Conservation (phyloP, 1,140 invertebrate genomes). For the Drosophila burlai region DNA sequence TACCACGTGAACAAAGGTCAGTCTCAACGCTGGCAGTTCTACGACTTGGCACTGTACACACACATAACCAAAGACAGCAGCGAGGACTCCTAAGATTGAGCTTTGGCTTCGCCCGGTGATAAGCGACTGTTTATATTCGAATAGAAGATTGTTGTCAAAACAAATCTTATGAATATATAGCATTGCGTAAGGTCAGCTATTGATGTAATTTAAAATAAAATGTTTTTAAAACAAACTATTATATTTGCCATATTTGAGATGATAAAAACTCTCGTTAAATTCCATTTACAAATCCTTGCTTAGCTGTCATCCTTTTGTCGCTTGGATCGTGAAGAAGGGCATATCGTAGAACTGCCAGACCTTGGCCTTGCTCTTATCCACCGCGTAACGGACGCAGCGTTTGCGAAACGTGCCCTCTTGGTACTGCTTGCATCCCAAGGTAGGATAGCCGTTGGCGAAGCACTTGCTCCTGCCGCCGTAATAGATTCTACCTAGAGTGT, state of each 20-base stretch:
- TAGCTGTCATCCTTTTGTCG: constrained; percentile 27
- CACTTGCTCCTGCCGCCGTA: constrained; percentile 90
- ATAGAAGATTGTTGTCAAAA: constrained; percentile 1
- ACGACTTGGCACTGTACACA: constrained; percentile 86
- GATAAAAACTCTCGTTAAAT: too few relatives aligned
- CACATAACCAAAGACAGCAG: constrained; percentile 41
- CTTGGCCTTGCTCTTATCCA: constrained; percentile 85
- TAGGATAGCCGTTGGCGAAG: constrained; percentile 89
- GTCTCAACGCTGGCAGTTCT: constrained; percentile 87
- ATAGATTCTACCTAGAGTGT: constrained; percentile 88
- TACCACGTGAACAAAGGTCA: constrained; percentile 86
- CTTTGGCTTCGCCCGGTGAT: constrained; percentile 22
- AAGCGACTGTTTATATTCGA: constrained; percentile 22
- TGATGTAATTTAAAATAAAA: not conserved
- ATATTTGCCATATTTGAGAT: not conserved
- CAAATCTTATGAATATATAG: not conserved
- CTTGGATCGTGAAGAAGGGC: constrained; percentile 80
- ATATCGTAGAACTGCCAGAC: constrained; percentile 88
- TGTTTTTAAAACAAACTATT: not conserved
- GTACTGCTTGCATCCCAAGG: constrained; percentile 86
- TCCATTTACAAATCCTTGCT: constrained; percentile 17
- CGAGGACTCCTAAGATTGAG: constrained; percentile 21
- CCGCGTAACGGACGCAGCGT: constrained; percentile 86
- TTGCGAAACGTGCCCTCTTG: constrained; percentile 71
- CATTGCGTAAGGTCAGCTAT: not conserved